Conservation (phyloP, 2,888 invertebrate species). For the Amblyjoppa proteus region DNA sequence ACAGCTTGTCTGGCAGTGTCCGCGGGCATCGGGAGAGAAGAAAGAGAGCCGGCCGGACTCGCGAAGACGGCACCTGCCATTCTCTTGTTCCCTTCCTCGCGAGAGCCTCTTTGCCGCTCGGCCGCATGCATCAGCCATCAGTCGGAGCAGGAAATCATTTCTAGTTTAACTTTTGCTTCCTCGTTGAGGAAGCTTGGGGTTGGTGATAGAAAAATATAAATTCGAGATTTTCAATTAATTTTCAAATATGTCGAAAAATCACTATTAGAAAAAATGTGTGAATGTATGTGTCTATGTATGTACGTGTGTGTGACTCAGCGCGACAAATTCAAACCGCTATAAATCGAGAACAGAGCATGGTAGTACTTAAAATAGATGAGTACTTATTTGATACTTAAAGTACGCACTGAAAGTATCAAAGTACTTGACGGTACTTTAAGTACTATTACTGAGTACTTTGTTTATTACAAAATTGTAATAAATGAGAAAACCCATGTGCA, state of each 20-base stretch:
- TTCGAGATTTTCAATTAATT: neutral
- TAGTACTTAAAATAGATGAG: too few relatives aligned
- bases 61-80: conserved; percentile 53
- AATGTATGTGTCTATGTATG: neutral
- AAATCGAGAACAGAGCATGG: too few relatives aligned
- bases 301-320: neutral
- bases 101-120: conserved; percentile 5
- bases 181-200: neutral
- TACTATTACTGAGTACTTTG: too few relatives aligned
- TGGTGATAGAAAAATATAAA: neutral
- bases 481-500: too few relatives aligned
- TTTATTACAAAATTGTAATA: too few relatives aligned
- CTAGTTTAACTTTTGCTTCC: neutral
- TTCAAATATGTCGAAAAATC: too few relatives aligned
- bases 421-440: too few relatives aligned
- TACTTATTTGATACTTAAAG: too few relatives aligned
- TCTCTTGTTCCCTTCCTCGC: conserved; percentile 45
- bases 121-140: conserved; percentile 33
- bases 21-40: conserved; percentile 61
- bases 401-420: too few relatives aligned
- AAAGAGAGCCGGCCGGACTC: conserved; percentile 41
- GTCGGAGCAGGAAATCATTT: neutral
- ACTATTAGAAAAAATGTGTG: neutral
- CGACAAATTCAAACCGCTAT: too few relatives aligned
- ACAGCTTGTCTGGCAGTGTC: conserved; percentile 77